These are phyloP conservation scores for Craterocephalus amniculus DNA, from an alignment of 2,797 vertebrate species.

Conservation along the genomic window DNA sequence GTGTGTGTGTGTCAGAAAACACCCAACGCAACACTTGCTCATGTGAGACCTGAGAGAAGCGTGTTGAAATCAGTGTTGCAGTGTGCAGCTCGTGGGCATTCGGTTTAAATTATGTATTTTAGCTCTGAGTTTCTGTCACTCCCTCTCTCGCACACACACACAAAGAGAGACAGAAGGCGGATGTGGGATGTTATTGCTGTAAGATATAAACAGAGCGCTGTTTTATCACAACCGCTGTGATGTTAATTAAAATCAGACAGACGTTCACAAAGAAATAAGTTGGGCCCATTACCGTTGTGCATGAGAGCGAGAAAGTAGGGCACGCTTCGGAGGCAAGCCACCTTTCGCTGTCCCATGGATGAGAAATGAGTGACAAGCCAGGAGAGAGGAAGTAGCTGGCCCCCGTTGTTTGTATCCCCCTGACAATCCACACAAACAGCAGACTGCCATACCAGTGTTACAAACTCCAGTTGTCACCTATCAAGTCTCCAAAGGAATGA, in stretches of 20 bases:
- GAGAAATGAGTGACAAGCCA: conserved; percentile 70
- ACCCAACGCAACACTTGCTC: conserved; percentile 58
- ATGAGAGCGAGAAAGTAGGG: conserved; percentile 67
- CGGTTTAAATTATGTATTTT: conserved; percentile 78
- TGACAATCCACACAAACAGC: conserved; percentile 57
- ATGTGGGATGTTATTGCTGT: conserved; percentile 65
- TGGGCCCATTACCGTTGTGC: conserved; percentile 73
- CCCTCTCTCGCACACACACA: conserved; percentile 30
- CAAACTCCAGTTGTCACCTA: conserved; percentile 51
- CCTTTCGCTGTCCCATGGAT: conserved; percentile 59
- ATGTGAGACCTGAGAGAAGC: conserved; percentile 63
- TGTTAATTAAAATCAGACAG: conserved; percentile 83
- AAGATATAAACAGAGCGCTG: conserved; percentile 73
- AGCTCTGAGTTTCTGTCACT: conserved; percentile 62
- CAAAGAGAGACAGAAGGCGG: conserved; percentile 41
- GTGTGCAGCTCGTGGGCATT: conserved; percentile 77
- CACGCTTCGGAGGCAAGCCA: conserved; percentile 61
- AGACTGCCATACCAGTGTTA: conserved; percentile 51
- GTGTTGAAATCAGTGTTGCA: conserved; percentile 72
- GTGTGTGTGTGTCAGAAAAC: conserved; percentile 32
- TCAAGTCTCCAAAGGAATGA: conserved; percentile 53
- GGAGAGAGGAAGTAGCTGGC: conserved; percentile 35
- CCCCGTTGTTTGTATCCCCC: conserved; percentile 64
- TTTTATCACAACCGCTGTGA: conserved; percentile 63
- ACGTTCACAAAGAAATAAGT: conserved; percentile 73